Base-by-base conservation (phyloP, 2,797 vertebrate species). In the Yasuhikotakia modesta region DNA sequence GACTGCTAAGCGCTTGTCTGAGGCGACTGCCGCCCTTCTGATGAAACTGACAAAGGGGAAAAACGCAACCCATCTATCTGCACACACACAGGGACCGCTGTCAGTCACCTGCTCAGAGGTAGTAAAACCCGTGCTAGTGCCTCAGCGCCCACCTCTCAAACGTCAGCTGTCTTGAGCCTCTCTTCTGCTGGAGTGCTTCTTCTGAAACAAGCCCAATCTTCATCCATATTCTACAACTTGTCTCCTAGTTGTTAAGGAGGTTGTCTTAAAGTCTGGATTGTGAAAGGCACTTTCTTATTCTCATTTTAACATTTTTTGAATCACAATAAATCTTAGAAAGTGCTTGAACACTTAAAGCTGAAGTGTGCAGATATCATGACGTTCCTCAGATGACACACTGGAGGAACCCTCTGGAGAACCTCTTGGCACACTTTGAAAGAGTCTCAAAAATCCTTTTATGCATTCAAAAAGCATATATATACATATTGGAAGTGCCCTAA, bases 181-280 rank as follows among this genome's bases (percentile, higher is more conserved):
- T 77, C 45, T 70, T 77, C 45, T 52, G 66, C 64, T 76, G 64
- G 22, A 76, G 74, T 60, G 52, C 17, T 30, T 68, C 52, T 58
- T 61, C 52, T 52, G n/a, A 77, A 76, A 77, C 48, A 50, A 69
- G 22, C 27, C 55, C 55, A 60, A 61, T 69, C 27, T 35, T 77
- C 6, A 21, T 67, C 21, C 27, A 19, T 21, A 76, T n/a, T n/a
- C 35, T 4, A 60, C 10, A 69, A 39, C 39, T 32, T 69, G 30
- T 69, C 17, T 8, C 12, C 57, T 14, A 22, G 4, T 45, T 45
- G n/a, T 21, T 16, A 58, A 7, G 7, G 58, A 16, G 75, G 53
- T 69, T 22, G 21, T n/a, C 8, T 69, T 67, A 57, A 16, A 19
- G 52, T 46, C 17, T 2, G 43, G 24, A 63, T 30, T 64, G 16